Base-by-base conservation (phyloP, 2,113 vertebrate species). In the Vombatus ursinus region DNA sequence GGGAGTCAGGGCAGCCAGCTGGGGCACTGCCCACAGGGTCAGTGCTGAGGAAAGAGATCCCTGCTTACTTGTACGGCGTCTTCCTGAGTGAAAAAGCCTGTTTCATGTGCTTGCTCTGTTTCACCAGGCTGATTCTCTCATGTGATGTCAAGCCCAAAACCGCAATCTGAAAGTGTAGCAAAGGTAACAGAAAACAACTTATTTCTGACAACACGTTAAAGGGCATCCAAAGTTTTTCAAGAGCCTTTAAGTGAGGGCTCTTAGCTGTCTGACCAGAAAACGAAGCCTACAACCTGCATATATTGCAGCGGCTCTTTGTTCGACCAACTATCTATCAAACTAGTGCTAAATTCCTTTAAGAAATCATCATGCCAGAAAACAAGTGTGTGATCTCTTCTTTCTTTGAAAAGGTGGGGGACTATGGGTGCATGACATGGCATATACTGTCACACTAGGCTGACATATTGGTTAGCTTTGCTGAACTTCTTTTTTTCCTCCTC, bases 31-130 rank as follows among this genome's bases (percentile, higher is more conserved):
- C 61, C 49, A n/a, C 7, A 0, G n/a, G 47, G 37, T 47, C n/a
- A 51, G 51, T 12, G 31, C 37, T 31, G 52, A 92, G 26, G 25
- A 49, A 90, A 37, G 0, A 95, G 31, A 52, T 68, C 31, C 91
- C 16, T 89, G 97, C 99, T 99, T 98, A 99, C 99, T 99, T 99
- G 98, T 99, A 99, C 0, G 99, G 99, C 95, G 99, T 99, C 97
- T 99, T 99, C 97, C 99, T 98, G 89, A 99, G 98, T 11, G 99
- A 99, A 96, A 98, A 77, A 0, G 99, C 47, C 57, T 99, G 99
- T 91, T 99, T 98, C 16, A 98, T 98, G 93, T 98, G 99, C 94
- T 97, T 99, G 96, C 98, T 99, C 94, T 99, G 99, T 19, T 98
- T 97, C 25, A 98, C 95, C 93, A 99, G 98, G 96, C 95, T 99